Evolutionary conservation across 2,113 vertebrate genomes (phyloP), one percentile per base, ranked within the genome.

Genomic region (Neogobius melanostomus): DNA sequence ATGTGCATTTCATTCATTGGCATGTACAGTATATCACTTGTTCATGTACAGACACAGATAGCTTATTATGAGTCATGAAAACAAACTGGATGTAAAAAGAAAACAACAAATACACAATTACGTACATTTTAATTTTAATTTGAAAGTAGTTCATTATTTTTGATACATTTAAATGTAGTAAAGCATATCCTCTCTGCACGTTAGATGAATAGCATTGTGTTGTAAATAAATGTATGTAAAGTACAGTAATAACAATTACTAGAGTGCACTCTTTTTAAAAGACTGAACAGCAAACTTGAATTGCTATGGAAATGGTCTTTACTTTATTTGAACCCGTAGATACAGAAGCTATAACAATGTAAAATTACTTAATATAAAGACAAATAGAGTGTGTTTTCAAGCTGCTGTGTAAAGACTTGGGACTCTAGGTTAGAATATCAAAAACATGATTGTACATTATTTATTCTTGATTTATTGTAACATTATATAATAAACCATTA

Each of bases 241-340:
- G 6, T 65, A 50, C 7, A 56, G 62, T 69, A 66, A 61, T 57
- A 59, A 14, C 15, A 14, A 59, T 2, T 69, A 15, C 68, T 48
- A 53, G 81, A 75, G 65, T 76, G 15, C 51, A 63, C n/a, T 53
- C 36, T 17, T 51, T 79, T 60, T 11, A 74, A 82, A 57, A 42
- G 10, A 16, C 62, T 51, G 46, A 52, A 76, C 46, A 69, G 28
- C 28, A 36, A 36, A 36, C 3, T 36, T 36, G 3, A 36, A 36
- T 36, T 36, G 28, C 28, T 36, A 36, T 36, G 28, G 28, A 36
- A 36, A 36, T 36, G 28, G 3, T 5, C 28, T 36, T n/a, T 3
- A 36, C 0, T 36, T 36, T 36, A 36, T 36, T 36, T 36, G 28
- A 36, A 3, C 28, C 28, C 28, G 4, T 36, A 36, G 28, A 36